These are phyloP conservation scores for Eupeodes luniger DNA, from an alignment of 2,888 invertebrate genomes.

Conservation along the genomic window DNA sequence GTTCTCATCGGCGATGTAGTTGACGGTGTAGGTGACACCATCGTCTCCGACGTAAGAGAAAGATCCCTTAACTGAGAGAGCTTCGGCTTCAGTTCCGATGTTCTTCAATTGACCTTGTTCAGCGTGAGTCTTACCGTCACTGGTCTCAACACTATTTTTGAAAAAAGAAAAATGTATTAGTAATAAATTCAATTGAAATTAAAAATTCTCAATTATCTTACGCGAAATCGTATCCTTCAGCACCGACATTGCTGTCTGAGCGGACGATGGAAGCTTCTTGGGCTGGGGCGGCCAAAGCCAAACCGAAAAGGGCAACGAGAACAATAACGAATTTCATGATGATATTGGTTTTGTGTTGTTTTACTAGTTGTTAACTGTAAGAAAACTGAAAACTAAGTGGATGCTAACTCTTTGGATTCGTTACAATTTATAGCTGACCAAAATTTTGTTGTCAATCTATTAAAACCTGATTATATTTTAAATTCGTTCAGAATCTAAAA, in stretches of 20 bases:
- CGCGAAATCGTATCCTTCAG: conserved; percentile 54
- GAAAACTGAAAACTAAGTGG: conserved; percentile 75
- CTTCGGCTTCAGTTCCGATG: conserved; percentile 84
- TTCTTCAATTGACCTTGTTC: conserved; percentile 85
- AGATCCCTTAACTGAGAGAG: conserved; percentile 84
- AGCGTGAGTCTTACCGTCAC: conserved; percentile 84
- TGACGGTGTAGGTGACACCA: conserved; percentile 86
- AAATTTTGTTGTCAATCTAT: conserved; percentile 2
- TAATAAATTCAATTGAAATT: not conserved
- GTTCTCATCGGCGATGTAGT: conserved; percentile 81
- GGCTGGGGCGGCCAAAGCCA: conserved; percentile 52
- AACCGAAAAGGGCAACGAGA: conserved; percentile 78
- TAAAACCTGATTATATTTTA: conserved; percentile 28
- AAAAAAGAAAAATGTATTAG: not conserved
- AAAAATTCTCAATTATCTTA: conserved; percentile 36
- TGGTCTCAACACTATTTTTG: conserved; percentile 84
- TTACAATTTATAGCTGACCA: conserved; percentile 70
- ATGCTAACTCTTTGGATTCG: conserved; percentile 37
- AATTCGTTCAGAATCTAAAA: conserved; percentile 49
- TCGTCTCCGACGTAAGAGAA: conserved; percentile 85
- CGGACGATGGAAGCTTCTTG: conserved; percentile 27
- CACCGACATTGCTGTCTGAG: not conserved
- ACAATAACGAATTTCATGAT: conserved; percentile 81
- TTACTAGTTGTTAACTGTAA: conserved; percentile 62
- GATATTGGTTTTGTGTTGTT: conserved; percentile 43